Evolutionary conservation across 2,113 vertebrate genomes (phyloP), one percentile per base, ranked within the genome.

Genomic region (Atherinomorus stipes): DNA sequence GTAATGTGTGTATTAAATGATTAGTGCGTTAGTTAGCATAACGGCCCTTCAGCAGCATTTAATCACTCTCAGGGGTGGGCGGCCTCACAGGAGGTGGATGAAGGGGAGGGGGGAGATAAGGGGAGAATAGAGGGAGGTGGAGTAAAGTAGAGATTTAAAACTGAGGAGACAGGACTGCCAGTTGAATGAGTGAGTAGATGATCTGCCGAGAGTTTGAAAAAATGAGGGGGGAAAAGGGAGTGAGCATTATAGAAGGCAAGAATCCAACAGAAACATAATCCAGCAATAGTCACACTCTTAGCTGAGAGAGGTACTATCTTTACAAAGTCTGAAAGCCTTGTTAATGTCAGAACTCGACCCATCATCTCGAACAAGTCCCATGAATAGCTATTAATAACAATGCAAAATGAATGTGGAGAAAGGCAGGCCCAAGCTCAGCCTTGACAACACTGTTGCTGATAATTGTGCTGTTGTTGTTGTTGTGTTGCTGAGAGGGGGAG

Each of bases 21-120:
- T 94, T 93, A 94, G 91, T 90, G 90, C 88, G 91, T 93, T 93
- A 93, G 91, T 93, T 93, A 92, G 91, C 90, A 91, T 92, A 93
- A 92, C 89, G 85, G 86, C 88, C 89, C 91, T 91, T 91, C 89
- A 90, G 91, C 87, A 89, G 90, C 85, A 78, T 91, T 91, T 94
- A 94, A 94, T 93, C 93, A 92, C 92, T 93, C 92, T 93, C 92
- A 81, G 88, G 93, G 92, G 93, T 89, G 84, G 89, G 82, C 85
- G 78, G 89, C 88, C 91, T 92, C 89, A 90, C 89, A 90, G 90
- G 89, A 83, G 88, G 85, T 60, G 77, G 81, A 80, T 60, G 54
- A 83, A 74, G 62, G 47, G 12, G 50, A 22, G 25, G 25, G 15
- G 21, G 50, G 34, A 23, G 26, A 18, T 4, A n/a, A 19, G 34